Percentiles rank a stretch among this genome's conserved stretches.
Conservation (phyloP, 2,797 vertebrate species). For the Danionella dracula region DNA sequence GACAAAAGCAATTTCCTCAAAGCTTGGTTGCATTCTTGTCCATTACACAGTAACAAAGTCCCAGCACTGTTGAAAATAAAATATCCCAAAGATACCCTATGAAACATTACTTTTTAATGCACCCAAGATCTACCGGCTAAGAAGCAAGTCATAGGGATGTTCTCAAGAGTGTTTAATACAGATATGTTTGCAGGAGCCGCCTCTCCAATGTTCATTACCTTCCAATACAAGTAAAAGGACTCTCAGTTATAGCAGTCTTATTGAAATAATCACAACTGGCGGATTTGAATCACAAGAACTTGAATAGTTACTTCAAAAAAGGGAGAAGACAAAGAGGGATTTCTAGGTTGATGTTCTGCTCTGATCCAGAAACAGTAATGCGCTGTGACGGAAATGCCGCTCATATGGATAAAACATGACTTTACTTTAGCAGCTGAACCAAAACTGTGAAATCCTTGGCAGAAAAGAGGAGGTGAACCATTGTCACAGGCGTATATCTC, state of each 20-base stretch:
- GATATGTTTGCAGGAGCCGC: not conserved
- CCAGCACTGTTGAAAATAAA: not conserved
- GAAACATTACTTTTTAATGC: not conserved
- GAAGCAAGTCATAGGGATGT: not conserved
- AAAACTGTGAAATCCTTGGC: not conserved
- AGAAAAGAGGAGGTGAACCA: not conserved
- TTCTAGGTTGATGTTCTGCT: not conserved
- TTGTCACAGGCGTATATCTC: not conserved
- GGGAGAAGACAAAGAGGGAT: not conserved
- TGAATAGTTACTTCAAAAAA: not conserved
- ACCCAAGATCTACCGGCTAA: not conserved
- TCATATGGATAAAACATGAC: constrained; percentile 17
- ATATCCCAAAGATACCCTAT: not conserved
- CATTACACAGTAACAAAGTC: not conserved
- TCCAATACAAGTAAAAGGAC: not conserved
- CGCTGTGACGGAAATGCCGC: not conserved
- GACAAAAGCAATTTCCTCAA: not conserved
- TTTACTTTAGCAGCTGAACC: constrained; percentile 10
- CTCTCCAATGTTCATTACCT: not conserved
- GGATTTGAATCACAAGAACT: not conserved
- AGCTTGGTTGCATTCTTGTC: not conserved
- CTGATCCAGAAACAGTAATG: not conserved
- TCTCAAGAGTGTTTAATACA: constrained; percentile 1
- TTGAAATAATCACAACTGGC: not conserved
- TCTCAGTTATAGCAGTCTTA: not conserved